Base-by-base conservation (phyloP, 2,797 vertebrate genomes). In the Notolepis coatsorum region DNA sequence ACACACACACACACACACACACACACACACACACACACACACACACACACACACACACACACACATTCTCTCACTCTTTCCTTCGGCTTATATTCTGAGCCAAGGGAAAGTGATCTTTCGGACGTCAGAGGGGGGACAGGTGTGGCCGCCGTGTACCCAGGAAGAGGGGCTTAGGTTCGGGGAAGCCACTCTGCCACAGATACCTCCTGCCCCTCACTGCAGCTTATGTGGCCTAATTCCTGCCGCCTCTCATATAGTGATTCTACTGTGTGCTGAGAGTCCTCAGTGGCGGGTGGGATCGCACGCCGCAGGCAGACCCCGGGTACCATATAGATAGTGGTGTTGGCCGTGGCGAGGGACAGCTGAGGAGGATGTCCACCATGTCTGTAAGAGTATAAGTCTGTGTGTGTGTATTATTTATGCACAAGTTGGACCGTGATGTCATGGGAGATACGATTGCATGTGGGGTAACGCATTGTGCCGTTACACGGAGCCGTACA, bases 111-210 rank as follows among this genome's bases (percentile, higher is more conserved):
- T 68, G 67, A 68, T 65, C 68, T 61, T 64, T 53, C 73, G 63
- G 43, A 48, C 71, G 63, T 73, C 45, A 47, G 48, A 12, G 46
- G 18, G 15, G 13, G 50, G 71, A 84, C 85, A 85, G 81, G 81
- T 85, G 79, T 81, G 46, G 53, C 41, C 47, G 72, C 66, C 50
- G 7, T 58, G 50, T 62, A 73, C 62, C 52, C 80, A 78, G 77
- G 72, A 87, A 84, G 71, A 63, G 53, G 52, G 70, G 75, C 72
- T 84, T 84, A 73, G 41, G 43, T 78, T 82, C 46, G 2, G 33
- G 58, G 73, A 81, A 76, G 75, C 71, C 15, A 12, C 71, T 68
- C n/a, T 38, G 63, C 74, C 68, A 73, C 59, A 49, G 68, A 78
- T 71, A 77, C 45, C 49, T 38, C 60, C 21, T 20, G 51, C 61